Conservation (phyloP, 64 coral and sea anemone genomes). For the Anthopleura sola region DNA sequence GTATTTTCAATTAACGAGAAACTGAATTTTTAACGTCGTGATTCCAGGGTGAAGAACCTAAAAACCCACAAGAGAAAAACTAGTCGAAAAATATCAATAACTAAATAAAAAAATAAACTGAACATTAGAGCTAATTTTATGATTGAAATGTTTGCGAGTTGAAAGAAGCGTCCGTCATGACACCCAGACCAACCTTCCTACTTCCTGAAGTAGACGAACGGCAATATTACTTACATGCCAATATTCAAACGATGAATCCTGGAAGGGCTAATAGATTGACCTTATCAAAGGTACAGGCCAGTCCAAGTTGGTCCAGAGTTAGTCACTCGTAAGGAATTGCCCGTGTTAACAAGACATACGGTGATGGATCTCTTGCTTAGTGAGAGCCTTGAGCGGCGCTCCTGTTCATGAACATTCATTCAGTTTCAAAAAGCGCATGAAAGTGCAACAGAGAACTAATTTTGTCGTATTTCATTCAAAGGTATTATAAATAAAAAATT, state of each 20-base stretch:
- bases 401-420: not conserved
- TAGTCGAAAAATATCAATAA: not conserved
- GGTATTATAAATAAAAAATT: conserved; percentile 20
- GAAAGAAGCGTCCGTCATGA: not conserved
- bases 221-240: not conserved
- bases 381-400: not conserved
- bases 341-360: not conserved
- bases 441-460: not conserved
- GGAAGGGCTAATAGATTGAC: not conserved
- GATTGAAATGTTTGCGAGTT: not conserved
- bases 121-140: not conserved
- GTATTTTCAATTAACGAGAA: not conserved
- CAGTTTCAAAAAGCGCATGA: not conserved
- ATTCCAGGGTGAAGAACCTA: not conserved
- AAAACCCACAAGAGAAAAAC: not conserved
- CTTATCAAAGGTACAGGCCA: not conserved
- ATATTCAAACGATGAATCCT: not conserved
- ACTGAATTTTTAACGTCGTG: not conserved
- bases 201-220: not conserved
- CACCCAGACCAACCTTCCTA: not conserved
- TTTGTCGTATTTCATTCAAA: conserved; percentile 6
- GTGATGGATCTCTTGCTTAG: not conserved
- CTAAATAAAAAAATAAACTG: not conserved
- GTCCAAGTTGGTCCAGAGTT: not conserved
- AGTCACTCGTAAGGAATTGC: not conserved